A percentile compares a stretch with the other conserved stretches of the same genome.
Conservation (phyloP, 2,888 invertebrate species). For the Heliconius aoede region DNA sequence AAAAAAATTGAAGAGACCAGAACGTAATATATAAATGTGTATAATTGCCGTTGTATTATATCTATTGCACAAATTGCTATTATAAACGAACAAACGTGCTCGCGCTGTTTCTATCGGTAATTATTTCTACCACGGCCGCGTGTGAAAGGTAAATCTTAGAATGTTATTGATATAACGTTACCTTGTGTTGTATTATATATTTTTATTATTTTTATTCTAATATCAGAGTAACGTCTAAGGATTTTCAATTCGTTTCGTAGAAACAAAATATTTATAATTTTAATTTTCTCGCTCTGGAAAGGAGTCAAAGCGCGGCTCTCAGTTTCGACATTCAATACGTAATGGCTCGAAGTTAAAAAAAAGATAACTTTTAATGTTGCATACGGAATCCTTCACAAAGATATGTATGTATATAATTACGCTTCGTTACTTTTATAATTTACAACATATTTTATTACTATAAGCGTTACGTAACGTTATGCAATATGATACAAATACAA, state of each 20-base stretch:
- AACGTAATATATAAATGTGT: background rate
- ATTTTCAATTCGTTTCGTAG: too few relatives aligned
- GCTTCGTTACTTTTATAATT: constrained; percentile 2
- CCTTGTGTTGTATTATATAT: constrained; percentile 15
- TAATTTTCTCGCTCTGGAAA: too few relatives aligned
- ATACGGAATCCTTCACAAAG: background rate
- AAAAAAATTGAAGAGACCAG: background rate
- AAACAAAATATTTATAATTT: too few relatives aligned
- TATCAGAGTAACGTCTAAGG: background rate
- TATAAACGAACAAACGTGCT: constrained; percentile 20
- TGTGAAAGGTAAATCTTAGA: constrained; percentile 38
- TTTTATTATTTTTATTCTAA: background rate
- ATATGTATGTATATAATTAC: background rate
- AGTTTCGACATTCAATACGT: too few relatives aligned
- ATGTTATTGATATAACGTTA: constrained; percentile 15
- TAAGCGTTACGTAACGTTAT: background rate
- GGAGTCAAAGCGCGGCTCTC: too few relatives aligned
- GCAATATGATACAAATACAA: background rate
- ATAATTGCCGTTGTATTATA: constrained; percentile 2
- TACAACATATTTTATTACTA: background rate
- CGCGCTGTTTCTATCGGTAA: constrained; percentile 34
- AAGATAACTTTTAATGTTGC: background rate
- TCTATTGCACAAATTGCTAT: constrained; percentile 15
- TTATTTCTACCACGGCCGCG: constrained; percentile 32
- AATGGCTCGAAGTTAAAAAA: too few relatives aligned